These are phyloP conservation scores for Idaea dimidiata DNA, from an alignment of 2,888 invertebrate species.

Conservation along the genomic window DNA sequence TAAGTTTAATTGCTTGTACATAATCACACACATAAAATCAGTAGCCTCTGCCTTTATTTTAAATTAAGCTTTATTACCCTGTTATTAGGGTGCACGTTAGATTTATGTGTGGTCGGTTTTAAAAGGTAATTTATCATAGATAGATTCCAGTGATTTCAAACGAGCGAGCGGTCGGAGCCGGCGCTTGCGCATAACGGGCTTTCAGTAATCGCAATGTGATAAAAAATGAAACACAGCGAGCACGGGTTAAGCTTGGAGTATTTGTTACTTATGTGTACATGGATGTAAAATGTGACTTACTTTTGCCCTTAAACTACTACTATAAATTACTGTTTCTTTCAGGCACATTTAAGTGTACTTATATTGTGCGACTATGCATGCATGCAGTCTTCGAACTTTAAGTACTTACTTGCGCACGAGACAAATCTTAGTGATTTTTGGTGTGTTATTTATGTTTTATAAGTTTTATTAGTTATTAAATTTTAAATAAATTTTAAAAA, in stretches of 20 bases:
- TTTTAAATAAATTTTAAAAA: no score
- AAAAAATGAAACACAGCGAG: slow-evolving; percentile 47
- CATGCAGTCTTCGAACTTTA: no score
- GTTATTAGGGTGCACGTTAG: slow-evolving; percentile 27
- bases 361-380: no score
- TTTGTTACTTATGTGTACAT: no score
- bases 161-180: slow-evolving; percentile 12
- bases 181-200: slow-evolving; percentile 68
- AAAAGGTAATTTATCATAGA: slow-evolving; percentile 43
- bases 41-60: slow-evolving; percentile 17
- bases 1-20: slow-evolving; percentile 36
- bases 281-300: no score
- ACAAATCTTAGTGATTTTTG: no score
- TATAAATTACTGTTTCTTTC: background rate
- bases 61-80: slow-evolving; percentile 23
- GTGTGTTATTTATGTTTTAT: no score
- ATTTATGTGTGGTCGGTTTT: slow-evolving; percentile 17
- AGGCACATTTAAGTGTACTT: no score
- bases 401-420: no score
- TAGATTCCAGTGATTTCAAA: slow-evolving; percentile 48
- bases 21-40: slow-evolving; percentile 30
- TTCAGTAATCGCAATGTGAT: slow-evolving; percentile 62
- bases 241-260: slow-evolving; percentile 19
- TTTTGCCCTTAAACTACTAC: background rate
- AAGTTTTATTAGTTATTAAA: no score